Conservation (phyloP, 1,140 invertebrate species). For the Brachionus rotundiformis region DNA sequence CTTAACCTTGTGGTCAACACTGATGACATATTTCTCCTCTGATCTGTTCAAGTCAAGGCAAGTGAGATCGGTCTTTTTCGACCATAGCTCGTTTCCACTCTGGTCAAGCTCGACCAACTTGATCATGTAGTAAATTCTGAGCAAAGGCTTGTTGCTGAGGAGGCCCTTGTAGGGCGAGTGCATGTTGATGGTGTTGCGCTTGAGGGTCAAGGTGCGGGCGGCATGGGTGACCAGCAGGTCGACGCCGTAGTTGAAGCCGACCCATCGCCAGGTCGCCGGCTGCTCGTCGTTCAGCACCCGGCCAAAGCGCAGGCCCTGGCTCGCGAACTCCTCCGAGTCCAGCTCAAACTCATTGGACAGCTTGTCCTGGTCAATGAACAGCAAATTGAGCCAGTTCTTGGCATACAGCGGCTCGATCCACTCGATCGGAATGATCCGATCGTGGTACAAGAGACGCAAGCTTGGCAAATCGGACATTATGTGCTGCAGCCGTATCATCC, state of each 20-base stretch:
- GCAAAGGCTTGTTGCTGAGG: neutral
- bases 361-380: conserved; percentile 37
- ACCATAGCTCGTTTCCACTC: conserved; percentile 35
- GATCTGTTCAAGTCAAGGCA: conserved; percentile 21
- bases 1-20: neutral
- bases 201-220: conserved; percentile 16
- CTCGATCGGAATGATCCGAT: conserved; percentile 15
- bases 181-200: conserved; percentile 41
- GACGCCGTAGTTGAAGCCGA: conserved; percentile 41
- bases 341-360: neutral
- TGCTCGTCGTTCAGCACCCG: conserved; percentile 16
- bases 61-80: neutral
- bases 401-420: conserved; percentile 39
- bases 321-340: neutral
- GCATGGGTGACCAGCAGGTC: conserved; percentile 45
- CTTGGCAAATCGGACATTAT: conserved; percentile 41
- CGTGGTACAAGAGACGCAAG: conserved; percentile 6
- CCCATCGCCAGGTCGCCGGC: conserved; percentile 43
- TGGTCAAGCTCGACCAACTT: conserved; percentile 22
- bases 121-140: conserved; percentile 28
- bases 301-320: conserved; percentile 3
- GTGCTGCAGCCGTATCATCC: neutral
- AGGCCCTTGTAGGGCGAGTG: conserved; percentile 43
- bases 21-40: conserved; percentile 16
- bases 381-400: conserved; percentile 38